These are phyloP conservation scores for Phylloscopus whistleri DNA, from an alignment of 2,113 vertebrate genomes.

Conservation along the genomic window DNA sequence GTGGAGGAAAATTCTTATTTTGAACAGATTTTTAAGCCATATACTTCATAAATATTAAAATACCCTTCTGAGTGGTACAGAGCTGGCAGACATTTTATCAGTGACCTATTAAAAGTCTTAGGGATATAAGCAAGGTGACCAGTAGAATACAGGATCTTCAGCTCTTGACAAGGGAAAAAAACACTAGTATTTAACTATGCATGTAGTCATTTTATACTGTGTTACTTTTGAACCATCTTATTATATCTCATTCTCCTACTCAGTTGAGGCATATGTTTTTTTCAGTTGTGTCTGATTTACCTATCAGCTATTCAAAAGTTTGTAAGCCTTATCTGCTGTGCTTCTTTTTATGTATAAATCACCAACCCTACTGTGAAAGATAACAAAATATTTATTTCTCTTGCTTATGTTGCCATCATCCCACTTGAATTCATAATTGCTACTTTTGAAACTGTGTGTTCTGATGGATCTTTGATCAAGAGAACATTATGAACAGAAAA, in stretches of 20 bases:
- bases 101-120: not conserved
- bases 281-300: not conserved
- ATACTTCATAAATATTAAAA: not conserved
- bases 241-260: not conserved
- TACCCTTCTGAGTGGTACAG: not conserved
- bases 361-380: not conserved
- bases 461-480: not conserved
- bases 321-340: not conserved
- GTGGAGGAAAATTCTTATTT: not conserved
- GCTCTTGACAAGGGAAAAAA: not conserved
- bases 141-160: not conserved
- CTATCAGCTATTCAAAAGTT: not conserved
- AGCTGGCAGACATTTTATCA: not conserved
- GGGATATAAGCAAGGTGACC: not conserved
- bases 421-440: not conserved
- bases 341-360: not conserved
- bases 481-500: not conserved
- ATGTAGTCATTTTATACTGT: not conserved
- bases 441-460: not conserved
- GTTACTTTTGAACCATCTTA: not conserved
- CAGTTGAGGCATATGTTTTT: not conserved
- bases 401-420: not conserved
- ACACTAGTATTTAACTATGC: not conserved
- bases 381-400: not conserved
- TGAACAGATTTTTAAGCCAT: not conserved